Conservation (phyloP, 2,888 invertebrate species). For the Pseudococcus longispinus region DNA sequence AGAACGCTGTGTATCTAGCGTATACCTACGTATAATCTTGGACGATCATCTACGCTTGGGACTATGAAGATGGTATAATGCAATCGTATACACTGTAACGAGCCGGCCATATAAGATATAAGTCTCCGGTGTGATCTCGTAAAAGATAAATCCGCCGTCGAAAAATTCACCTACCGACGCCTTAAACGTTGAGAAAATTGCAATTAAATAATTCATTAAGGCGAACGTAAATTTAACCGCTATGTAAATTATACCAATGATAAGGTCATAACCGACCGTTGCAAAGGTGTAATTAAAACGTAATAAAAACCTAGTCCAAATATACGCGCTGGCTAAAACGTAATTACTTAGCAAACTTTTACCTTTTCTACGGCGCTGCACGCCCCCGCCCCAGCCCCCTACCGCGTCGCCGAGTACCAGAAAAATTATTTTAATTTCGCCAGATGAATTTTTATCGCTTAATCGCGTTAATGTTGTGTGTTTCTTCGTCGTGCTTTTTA, state of each 20-base stretch:
- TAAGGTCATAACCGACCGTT: constrained; percentile 34
- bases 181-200: constrained; percentile 32
- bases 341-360: constrained; percentile 20
- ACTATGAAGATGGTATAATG: not conserved
- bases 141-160: not conserved
- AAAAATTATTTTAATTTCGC: constrained; percentile 30
- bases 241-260: constrained; percentile 30
- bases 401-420: not conserved
- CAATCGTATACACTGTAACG: not conserved
- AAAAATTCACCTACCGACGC: not conserved
- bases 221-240: constrained; percentile 20
- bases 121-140: not conserved
- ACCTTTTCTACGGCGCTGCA: not conserved
- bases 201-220: constrained; percentile 43
- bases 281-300: constrained; percentile 43
- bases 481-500: not conserved
- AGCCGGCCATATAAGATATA: not conserved
- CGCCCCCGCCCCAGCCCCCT: too few species aligned
- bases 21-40: not conserved
- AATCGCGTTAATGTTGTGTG: constrained; percentile 3
- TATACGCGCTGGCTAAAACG: not conserved
- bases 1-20: not conserved
- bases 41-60: not conserved
- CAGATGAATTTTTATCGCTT: constrained; percentile 30
- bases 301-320: constrained; percentile 19